Evolutionary conservation across 2,113 vertebrate species (phyloP).

Genomic region (Gymnocephalus cernua): DNA sequence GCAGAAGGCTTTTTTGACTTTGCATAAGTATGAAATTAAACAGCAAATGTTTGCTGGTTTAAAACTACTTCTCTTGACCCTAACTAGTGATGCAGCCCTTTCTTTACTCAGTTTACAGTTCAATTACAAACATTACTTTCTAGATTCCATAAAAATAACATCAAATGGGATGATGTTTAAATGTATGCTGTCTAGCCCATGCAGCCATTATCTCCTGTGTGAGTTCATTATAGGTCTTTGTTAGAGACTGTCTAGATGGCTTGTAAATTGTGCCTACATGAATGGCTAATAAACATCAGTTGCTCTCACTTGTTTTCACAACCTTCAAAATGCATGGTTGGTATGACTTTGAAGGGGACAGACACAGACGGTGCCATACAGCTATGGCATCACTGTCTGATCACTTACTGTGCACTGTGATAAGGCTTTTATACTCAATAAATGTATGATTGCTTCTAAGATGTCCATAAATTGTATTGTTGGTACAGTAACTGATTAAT

Average conservation of each 20-base stretch:
- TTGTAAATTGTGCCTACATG: conserved; percentile 63
- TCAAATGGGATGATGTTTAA: conserved; percentile 62
- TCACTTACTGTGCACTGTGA: conserved; percentile 2
- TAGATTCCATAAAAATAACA: conserved; percentile 63
- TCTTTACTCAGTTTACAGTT: conserved; percentile 40
- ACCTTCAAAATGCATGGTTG: conserved; percentile 27
- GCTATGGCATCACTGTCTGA: conserved; percentile 24
- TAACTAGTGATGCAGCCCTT: conserved; percentile 1
- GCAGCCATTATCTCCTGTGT: conserved; percentile 48
- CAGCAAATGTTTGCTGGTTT: conserved; percentile 6
- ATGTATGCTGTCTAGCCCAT: conserved; percentile 24
- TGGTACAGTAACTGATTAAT: conserved; percentile 1
- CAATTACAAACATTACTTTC: conserved; percentile 62
- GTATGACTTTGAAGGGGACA: conserved; percentile 23
- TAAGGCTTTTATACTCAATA: conserved; percentile 3
- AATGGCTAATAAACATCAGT: conserved; percentile 63
- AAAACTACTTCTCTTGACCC: conserved; percentile 3
- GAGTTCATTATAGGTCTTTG: conserved; percentile 69
- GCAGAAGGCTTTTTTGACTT: not conserved
- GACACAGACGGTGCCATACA: conserved; percentile 22
- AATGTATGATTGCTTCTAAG: conserved; percentile 8
- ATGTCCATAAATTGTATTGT: conserved; percentile 15
- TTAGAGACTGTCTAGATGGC: conserved; percentile 49
- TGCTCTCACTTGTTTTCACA: conserved; percentile 39
- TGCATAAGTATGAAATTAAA: conserved; percentile 8